Conservation (phyloP, 2,888 invertebrate species). For the Cryptocephalus moraei region DNA sequence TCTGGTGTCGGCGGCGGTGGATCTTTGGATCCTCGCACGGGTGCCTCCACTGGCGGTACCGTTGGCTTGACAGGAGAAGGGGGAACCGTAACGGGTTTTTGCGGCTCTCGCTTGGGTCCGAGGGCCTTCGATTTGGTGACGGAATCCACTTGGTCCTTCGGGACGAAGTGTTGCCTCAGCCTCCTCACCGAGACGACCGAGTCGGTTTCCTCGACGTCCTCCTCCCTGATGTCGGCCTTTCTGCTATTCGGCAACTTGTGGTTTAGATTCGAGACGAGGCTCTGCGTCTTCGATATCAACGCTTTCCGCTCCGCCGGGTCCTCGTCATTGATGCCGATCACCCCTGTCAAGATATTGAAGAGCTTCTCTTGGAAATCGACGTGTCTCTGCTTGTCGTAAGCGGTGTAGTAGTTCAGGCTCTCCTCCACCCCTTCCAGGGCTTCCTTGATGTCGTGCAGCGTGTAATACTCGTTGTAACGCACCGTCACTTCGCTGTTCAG, state of each 20-base stretch:
- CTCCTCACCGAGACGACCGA: conserved; percentile 5
- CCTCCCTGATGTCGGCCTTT: not conserved
- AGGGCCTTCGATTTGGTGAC: not conserved
- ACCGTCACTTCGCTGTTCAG: conserved; percentile 9
- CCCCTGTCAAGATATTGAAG: conserved; percentile 17
- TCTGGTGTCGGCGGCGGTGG: not conserved
- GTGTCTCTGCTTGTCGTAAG: conserved; percentile 20
- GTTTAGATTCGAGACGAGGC: conserved; percentile 15
- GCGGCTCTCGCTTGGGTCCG: not conserved
- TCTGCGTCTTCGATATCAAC: conserved; percentile 15
- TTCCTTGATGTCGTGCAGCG: conserved; percentile 15
- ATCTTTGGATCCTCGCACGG: not conserved
- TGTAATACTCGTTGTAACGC: conserved; percentile 4
- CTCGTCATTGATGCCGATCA: conserved; percentile 16
- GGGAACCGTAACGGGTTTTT: not conserved
- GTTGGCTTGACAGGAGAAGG: not conserved
- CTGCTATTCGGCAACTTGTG: conserved; percentile 13
- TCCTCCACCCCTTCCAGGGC: conserved; percentile 13
- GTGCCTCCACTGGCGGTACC: not conserved
- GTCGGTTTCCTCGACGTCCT: not conserved
- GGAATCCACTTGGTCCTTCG: not conserved
- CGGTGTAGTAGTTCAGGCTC: conserved; percentile 14
- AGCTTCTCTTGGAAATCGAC: conserved; percentile 19
- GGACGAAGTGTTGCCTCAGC: conserved; percentile 4
- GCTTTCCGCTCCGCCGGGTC: conserved; percentile 10